Conservation (phyloP, 2,113 vertebrate genomes). For the Lasiurus cinereus region DNA sequence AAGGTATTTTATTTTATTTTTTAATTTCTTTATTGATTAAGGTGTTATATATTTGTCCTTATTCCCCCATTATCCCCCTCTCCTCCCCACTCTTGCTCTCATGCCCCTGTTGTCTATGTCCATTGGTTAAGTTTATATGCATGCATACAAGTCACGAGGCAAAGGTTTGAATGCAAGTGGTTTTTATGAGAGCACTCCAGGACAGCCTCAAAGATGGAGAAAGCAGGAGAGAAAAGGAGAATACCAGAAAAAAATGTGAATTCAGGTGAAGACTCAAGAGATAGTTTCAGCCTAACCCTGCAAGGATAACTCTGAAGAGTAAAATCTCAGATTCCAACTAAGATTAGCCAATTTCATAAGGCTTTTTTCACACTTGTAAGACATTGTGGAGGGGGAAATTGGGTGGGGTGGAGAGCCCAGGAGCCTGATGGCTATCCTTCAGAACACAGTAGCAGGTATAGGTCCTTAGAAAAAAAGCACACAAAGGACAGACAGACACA, state of each 20-base stretch:
- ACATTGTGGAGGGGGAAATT: not conserved
- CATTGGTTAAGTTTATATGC: too few relatives aligned
- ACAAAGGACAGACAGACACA: not conserved
- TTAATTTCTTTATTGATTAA: too few relatives aligned
- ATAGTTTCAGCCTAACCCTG: not conserved
- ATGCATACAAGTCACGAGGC: not conserved
- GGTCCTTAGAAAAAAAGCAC: not conserved
- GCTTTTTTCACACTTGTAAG: not conserved
- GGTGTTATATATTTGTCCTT: too few relatives aligned
- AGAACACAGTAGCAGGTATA: not conserved
- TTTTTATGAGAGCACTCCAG: not conserved
- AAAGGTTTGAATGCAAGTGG: not conserved
- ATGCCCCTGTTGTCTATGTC: too few relatives aligned
- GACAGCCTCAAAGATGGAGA: too few relatives aligned
- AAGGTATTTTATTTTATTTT: too few relatives aligned
- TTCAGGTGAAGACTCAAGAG: not conserved
- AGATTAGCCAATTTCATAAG: not conserved
- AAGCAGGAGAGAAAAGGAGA: not conserved
- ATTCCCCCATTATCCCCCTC: too few relatives aligned
- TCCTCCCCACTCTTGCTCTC: too few relatives aligned
- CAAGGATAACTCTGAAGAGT: not conserved
- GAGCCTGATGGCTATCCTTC: not conserved
- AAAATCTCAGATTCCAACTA: not conserved
- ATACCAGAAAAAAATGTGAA: not conserved
- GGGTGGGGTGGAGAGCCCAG: fast-evolving